A percentile compares a stretch with the other conserved stretches of the same genome.
Conservation (phyloP, 2,113 vertebrate species). For the Protomyctophum bolini region DNA sequence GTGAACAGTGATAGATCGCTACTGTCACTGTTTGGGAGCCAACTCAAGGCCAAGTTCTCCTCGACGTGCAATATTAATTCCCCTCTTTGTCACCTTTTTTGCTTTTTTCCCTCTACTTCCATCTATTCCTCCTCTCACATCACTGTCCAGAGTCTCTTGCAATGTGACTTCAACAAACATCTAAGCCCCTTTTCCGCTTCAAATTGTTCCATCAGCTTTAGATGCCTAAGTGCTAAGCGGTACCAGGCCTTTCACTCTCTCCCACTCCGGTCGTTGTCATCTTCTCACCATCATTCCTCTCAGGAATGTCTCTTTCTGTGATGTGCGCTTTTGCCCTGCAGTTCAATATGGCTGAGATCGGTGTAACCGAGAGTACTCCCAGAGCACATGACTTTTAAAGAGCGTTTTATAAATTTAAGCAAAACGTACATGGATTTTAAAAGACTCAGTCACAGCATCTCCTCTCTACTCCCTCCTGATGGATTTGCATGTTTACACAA, state of each 20-base stretch:
- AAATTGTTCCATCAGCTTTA: slow-evolving; percentile 14
- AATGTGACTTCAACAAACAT: slow-evolving; percentile 50
- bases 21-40: slow-evolving; percentile 37
- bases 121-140: slow-evolving; percentile 40
- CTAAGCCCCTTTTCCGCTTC: slow-evolving; percentile 12
- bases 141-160: slow-evolving; percentile 42
- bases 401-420: slow-evolving; percentile 47
- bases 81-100: slow-evolving; percentile 34
- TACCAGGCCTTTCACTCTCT: slow-evolving; percentile 6
- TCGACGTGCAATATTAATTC: slow-evolving; percentile 63
- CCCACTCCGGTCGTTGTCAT: slow-evolving; percentile 10
- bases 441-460: slow-evolving; percentile 38
- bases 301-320: slow-evolving; percentile 11
- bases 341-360: slow-evolving; percentile 58
- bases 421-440: slow-evolving; percentile 23
- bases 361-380: slow-evolving; percentile 49
- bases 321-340: slow-evolving; percentile 21
- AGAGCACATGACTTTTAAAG: slow-evolving; percentile 41
- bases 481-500: slow-evolving; percentile 49
- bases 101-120: neutral
- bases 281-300: neutral
- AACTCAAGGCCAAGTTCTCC: slow-evolving; percentile 61
- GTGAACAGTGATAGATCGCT: slow-evolving; percentile 46
- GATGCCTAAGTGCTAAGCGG: slow-evolving; percentile 22
- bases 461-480: slow-evolving; percentile 36